phyloP scores from a whole-genome alignment of 2,888 invertebrate species.

The Strigamia maritima region DNA sequence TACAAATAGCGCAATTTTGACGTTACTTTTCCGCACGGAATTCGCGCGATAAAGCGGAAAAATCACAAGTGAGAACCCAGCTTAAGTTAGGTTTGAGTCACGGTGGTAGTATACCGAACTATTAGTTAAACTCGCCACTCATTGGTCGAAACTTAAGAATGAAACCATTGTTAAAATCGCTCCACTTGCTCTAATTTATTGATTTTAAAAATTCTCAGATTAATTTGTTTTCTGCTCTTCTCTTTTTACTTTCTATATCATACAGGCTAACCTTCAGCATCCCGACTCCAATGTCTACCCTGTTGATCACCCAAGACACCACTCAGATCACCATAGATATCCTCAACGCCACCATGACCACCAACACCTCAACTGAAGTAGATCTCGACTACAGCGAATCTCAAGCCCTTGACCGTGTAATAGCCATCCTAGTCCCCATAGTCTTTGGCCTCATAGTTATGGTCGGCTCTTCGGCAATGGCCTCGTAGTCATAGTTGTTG shows the following conservation, averaged over 20 bases:
- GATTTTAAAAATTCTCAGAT: too few relatives aligned
- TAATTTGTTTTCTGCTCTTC: too few relatives aligned
- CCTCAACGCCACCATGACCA: neutral
- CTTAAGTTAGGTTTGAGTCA: too few relatives aligned
- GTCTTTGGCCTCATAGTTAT: constrained; percentile 82
- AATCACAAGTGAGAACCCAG: too few relatives aligned
- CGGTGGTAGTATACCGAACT: too few relatives aligned
- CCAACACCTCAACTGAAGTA: neutral
- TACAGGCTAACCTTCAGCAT: neutral
- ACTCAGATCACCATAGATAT: neutral
- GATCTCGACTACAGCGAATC: constrained; percentile 41
- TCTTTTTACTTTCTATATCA: neutral
- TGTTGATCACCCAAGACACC: neutral
- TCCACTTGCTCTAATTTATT: too few relatives aligned
- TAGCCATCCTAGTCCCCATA: constrained; percentile 66
- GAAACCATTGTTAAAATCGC: too few relatives aligned
- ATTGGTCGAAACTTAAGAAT: too few relatives aligned
- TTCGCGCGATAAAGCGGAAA: too few relatives aligned
- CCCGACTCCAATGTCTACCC: neutral
- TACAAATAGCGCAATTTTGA: too few relatives aligned
- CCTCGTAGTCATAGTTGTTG: constrained; percentile 81
- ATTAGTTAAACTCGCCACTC: too few relatives aligned
- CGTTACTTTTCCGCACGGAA: too few relatives aligned
- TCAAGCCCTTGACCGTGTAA: constrained; percentile 58
- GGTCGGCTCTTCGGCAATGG: constrained; percentile 82